Evolutionary conservation across 2,113 vertebrate species (phyloP), one percentile per base, ranked within the genome.

Genomic region (Seriola aureovittata): DNA sequence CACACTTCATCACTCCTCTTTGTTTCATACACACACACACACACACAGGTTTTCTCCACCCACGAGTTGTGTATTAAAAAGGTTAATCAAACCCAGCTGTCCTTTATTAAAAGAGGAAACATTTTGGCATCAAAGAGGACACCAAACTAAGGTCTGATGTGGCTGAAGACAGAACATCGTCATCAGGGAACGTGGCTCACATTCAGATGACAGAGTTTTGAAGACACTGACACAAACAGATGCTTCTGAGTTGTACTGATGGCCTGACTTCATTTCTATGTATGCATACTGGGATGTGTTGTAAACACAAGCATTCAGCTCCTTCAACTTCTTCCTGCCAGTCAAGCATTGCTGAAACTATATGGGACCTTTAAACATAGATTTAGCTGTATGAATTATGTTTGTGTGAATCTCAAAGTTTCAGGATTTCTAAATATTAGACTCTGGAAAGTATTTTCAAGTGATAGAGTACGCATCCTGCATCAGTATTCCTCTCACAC

Each of bases 281-380:
- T 76, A 66, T 25, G 52, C 16, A 5, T 3, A 14, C 42, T 42
- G 65, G 50, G 58, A 25, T 25, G 25, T 25, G 60, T 32, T 46
- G 64, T 83, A 85, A 83, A 85, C 69, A 80, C 46, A 54, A 71
- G 65, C 55, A 48, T 46, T 75, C 62, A 5, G 78, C 78, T 86
- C 40, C 74, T 62, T 70, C 78, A 34, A 29, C 71, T 67, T 55
- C 59, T 19, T 46, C 23, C 69, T 83, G 73, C 57, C 76, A 64
- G 17, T 42, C 48, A 74, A 70, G 80, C 63, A 2, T 42, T 17
- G 4, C 34, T 32, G 63, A 66, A 57, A 81, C 59, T 40, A 65
- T 36, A 36, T 36, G 34, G 34, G 34, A 36, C 34, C 34, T 36
- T 36, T 3, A 36, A 36, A 6, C 34, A 57, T 46, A 16, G 6